phyloP scores from a whole-genome alignment of 2,888 invertebrate species.

The Eupithecia inturbata region DNA sequence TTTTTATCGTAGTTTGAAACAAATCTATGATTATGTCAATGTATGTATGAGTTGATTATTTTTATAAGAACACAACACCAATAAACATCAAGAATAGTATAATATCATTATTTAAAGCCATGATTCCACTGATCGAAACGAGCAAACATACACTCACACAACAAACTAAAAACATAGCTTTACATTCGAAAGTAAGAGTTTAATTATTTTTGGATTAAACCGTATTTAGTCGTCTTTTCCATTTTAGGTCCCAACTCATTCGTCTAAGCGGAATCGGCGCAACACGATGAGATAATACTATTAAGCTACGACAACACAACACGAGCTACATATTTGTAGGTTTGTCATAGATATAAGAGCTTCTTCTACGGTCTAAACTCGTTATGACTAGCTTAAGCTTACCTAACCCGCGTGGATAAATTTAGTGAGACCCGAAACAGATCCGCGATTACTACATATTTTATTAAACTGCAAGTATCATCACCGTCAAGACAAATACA shows the following conservation, averaged over 20 bases:
- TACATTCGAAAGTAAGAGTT: background rate
- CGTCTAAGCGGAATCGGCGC: background rate
- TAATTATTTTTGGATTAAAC: background rate
- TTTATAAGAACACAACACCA: background rate
- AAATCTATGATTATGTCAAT: background rate
- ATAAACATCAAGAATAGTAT: constrained; percentile 21
- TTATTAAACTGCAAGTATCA: no score
- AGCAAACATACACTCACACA: background rate
- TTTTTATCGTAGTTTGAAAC: background rate
- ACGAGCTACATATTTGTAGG: no score
- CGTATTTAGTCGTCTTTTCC: no score
- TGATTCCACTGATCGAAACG: background rate
- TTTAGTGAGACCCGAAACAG: background rate
- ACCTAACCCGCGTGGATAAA: background rate
- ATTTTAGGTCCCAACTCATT: no score
- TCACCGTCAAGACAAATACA: background rate
- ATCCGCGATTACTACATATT: no score
- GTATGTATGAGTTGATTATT: background rate
- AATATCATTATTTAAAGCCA: background rate
- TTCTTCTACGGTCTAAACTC: background rate
- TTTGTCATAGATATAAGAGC: background rate
- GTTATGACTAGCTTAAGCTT: background rate
- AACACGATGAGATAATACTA: no score
- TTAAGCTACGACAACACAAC: background rate
- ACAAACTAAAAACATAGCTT: background rate